Evolutionary conservation across 23 tunicate genomes (phyloP).

Genomic region (Styela plicata): DNA sequence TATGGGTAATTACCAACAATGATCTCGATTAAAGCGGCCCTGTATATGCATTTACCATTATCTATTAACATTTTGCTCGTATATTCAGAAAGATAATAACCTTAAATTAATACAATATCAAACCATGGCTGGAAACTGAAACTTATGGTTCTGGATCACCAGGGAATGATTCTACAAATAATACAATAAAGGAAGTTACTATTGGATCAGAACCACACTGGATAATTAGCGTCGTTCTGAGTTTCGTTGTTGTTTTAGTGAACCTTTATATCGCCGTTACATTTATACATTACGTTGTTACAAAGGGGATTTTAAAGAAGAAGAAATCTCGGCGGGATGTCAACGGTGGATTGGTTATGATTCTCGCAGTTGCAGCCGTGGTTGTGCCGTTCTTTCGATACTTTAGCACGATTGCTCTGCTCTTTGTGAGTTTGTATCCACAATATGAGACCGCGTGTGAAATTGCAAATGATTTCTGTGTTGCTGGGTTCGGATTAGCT

Average conservation of each 20-base stretch:
- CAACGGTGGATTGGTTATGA: slow-evolving; percentile 24
- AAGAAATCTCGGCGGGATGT: slow-evolving; percentile 19
- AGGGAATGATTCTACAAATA: too few species aligned
- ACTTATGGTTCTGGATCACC: too few species aligned
- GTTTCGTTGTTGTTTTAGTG: neutral
- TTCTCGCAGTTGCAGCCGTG: neutral
- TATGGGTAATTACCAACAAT: too few species aligned
- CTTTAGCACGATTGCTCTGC: neutral
- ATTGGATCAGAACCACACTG: neutral
- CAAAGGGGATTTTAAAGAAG: neutral
- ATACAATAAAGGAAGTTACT: too few species aligned
- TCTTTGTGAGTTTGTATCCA: slow-evolving; percentile 9
- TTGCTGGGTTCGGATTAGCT: slow-evolving; percentile 8
- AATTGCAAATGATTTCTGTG: slow-evolving; percentile 4
- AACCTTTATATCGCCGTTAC: slow-evolving; percentile 14
- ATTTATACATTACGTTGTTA: slow-evolving; percentile 1
- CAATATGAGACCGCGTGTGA: slow-evolving; percentile 7
- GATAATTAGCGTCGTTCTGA: neutral
- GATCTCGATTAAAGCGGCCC: too few species aligned
- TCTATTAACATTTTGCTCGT: too few species aligned
- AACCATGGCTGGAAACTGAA: too few species aligned
- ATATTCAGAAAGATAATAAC: too few species aligned
- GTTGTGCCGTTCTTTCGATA: slow-evolving; percentile 7
- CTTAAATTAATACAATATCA: too few species aligned
- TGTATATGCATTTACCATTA: too few species aligned